These are phyloP conservation scores for Koerneria pararmatus DNA, from an alignment of 2,888 invertebrate genomes.

Conservation along the genomic window DNA sequence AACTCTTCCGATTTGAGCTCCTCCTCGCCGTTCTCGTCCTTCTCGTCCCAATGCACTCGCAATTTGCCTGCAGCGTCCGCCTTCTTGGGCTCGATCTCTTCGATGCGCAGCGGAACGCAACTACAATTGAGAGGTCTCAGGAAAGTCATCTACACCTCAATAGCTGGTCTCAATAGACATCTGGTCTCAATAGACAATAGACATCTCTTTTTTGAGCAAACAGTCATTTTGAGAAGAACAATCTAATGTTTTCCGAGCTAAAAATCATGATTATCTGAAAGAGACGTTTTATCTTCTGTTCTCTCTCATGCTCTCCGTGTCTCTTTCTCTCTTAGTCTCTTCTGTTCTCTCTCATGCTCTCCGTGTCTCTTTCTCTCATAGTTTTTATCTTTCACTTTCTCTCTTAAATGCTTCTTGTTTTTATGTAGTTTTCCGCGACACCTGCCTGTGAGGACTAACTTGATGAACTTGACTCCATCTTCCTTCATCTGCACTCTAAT, in stretches of 20 bases:
- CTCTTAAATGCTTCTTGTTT: conserved; percentile 64
- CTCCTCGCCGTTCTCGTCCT: conserved; percentile 37
- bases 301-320: too few relatives aligned
- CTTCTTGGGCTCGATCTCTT: conserved; percentile 42
- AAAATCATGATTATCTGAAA: too few relatives aligned
- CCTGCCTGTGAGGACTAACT: conserved; percentile 19
- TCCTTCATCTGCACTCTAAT: conserved; percentile 64
- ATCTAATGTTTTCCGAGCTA: too few relatives aligned
- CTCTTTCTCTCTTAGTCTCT: too few relatives aligned
- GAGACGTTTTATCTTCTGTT: too few relatives aligned
- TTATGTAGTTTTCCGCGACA: conserved; percentile 64
- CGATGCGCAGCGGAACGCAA: conserved; percentile 46
- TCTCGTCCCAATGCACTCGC: conserved; percentile 39
- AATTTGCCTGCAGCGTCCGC: conserved; percentile 44
- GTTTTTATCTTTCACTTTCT: conserved; percentile 60
- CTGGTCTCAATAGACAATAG: too few relatives aligned
- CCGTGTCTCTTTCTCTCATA: conserved; percentile 39
- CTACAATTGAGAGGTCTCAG: conserved; percentile 19
- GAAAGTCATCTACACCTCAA: not conserved
- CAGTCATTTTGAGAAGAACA: too few relatives aligned
- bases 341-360: too few relatives aligned
- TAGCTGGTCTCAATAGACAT: too few relatives aligned
- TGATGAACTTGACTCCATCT: conserved; percentile 63
- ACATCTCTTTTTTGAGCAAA: too few relatives aligned
- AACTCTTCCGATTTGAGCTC: conserved; percentile 63